Evolutionary conservation across 2,797 vertebrate species (phyloP).

Genomic region (Parauchenoglanis ngamensis): DNA sequence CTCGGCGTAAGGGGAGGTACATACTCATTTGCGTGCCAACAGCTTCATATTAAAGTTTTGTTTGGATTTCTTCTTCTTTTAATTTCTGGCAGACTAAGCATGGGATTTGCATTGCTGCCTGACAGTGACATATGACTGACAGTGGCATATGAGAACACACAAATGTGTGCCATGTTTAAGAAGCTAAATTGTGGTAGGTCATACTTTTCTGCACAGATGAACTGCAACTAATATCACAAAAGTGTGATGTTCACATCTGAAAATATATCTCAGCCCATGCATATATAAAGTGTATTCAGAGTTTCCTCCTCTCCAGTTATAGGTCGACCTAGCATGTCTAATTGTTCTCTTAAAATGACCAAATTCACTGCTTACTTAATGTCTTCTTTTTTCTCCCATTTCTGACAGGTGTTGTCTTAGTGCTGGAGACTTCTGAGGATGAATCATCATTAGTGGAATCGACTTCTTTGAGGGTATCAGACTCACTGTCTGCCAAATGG

Average conservation of each 20-base stretch:
- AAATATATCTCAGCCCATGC: not conserved
- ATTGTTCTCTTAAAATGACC: not conserved
- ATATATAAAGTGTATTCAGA: not conserved
- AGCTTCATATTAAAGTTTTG: too few relatives aligned
- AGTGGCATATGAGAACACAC: not conserved
- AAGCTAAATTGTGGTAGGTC: not conserved
- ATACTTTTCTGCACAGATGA: not conserved
- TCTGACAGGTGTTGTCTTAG: constrained; percentile 12
- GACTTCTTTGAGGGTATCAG: constrained; percentile 25
- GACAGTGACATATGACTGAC: not conserved
- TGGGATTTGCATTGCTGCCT: too few relatives aligned
- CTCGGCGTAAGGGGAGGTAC: too few relatives aligned
- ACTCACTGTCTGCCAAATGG: constrained; percentile 59
- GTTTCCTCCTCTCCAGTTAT: not conserved
- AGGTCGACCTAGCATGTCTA: not conserved
- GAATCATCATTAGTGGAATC: constrained; percentile 51
- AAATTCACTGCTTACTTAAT: constrained; percentile 2
- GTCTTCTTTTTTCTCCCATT: constrained; percentile 40
- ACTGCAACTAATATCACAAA: constrained; percentile 11
- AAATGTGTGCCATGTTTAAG: not conserved
- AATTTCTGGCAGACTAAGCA: too few relatives aligned
- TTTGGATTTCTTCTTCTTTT: too few relatives aligned
- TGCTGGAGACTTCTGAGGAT: constrained; percentile 39
- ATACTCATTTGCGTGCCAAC: too few relatives aligned
- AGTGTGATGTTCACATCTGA: not conserved